Evolutionary conservation across 2,888 invertebrate genomes (phyloP).

Genomic region (Fragum whitleyi): DNA sequence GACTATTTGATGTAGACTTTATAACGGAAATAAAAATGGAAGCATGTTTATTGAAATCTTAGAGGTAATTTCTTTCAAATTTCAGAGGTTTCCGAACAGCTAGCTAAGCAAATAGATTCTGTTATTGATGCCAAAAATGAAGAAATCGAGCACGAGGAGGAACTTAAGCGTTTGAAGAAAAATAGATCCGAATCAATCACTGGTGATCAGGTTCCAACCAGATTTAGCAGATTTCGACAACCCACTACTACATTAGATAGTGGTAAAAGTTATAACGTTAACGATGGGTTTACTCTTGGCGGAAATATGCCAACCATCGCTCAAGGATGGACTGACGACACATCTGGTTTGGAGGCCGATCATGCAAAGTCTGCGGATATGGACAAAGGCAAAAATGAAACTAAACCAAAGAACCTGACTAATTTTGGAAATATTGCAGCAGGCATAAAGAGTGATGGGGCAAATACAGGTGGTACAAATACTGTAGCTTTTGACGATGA

Average conservation of each 20-base stretch:
- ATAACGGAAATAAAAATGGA: too few relatives aligned
- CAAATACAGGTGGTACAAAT: not conserved
- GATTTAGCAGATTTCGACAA: not conserved
- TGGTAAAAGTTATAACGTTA: not conserved
- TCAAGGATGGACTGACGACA: not conserved
- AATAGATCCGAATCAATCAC: constrained; percentile 1
- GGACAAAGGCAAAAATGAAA: not conserved
- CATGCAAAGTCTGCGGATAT: too few relatives aligned
- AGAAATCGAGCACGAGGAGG: constrained; percentile 9
- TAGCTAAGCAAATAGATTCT: constrained; percentile 13
- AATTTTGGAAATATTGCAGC: constrained; percentile 3
- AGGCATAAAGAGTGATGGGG: not conserved
- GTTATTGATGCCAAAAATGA: constrained; percentile 16
- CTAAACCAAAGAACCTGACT: not conserved
- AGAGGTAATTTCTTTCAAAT: too few relatives aligned
- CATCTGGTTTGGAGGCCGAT: not conserved
- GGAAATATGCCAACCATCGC: too few relatives aligned
- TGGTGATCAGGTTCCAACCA: not conserved
- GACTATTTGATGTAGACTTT: too few relatives aligned
- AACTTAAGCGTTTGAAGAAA: constrained; percentile 12
- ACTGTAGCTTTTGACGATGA: not conserved
- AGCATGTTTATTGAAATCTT: too few relatives aligned
- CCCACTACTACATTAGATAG: not conserved
- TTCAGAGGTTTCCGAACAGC: constrained; percentile 16
- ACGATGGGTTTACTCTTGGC: not conserved